These are phyloP conservation scores for Scelioninae gen. 1 DNA, from an alignment of 2,888 invertebrate genomes.

Conservation along the genomic window DNA sequence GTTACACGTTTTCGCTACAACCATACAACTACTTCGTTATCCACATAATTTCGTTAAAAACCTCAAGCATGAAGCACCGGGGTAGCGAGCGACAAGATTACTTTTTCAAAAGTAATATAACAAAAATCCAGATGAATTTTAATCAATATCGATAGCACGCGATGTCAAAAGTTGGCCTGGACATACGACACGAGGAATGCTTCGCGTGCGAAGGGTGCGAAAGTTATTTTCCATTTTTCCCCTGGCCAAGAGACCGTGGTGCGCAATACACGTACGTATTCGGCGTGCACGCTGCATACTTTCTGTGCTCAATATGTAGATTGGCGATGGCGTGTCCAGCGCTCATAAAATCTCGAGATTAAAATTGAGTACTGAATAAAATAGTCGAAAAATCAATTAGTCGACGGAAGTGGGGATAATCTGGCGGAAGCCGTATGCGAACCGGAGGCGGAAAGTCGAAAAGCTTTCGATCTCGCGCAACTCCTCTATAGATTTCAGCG, in stretches of 20 bases:
- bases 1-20: background rate
- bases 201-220: slow-evolving; percentile 74
- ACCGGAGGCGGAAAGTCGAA: slow-evolving; percentile 72
- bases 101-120: slow-evolving; percentile 23
- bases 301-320: slow-evolving; percentile 63
- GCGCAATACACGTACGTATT: slow-evolving; percentile 46
- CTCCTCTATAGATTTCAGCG: slow-evolving; percentile 59
- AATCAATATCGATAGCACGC: slow-evolving; percentile 73
- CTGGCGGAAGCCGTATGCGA: slow-evolving; percentile 74
- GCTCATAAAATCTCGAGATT: slow-evolving; percentile 73
- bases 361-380: slow-evolving; percentile 74
- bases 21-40: background rate
- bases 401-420: slow-evolving; percentile 78
- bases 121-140: slow-evolving; percentile 33
- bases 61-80: slow-evolving; percentile 12
- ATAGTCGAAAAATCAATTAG: slow-evolving; percentile 82
- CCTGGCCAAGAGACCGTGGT: slow-evolving; percentile 22
- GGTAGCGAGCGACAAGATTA: slow-evolving; percentile 18
- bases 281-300: slow-evolving; percentile 35
- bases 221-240: slow-evolving; percentile 67
- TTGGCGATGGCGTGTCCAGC: slow-evolving; percentile 73
- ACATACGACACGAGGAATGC: slow-evolving; percentile 72
- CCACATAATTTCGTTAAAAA: slow-evolving; percentile 8
- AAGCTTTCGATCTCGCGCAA: slow-evolving; percentile 58
- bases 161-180: slow-evolving; percentile 72